Percentiles rank a stretch among this genome's conserved stretches.
These are phyloP conservation scores for Mesocricetus auratus DNA, from an alignment of 2,113 vertebrate species.

Conservation along the genomic window DNA sequence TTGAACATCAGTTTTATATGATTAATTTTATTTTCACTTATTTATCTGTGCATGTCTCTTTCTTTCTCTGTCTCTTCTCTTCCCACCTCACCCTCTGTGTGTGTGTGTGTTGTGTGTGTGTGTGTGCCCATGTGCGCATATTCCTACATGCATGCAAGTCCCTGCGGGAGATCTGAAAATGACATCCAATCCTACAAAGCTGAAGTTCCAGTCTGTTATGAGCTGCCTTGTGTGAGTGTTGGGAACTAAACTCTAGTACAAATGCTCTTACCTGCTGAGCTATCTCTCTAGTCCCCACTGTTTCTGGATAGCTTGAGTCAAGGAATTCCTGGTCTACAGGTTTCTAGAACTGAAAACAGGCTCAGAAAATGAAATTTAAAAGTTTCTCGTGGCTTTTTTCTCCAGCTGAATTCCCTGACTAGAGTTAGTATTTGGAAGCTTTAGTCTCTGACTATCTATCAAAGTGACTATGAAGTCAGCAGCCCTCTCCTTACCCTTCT, in stretches of 20 bases:
- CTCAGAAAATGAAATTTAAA: slow-evolving; percentile 17
- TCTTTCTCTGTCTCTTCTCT: not conserved
- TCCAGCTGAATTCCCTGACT: slow-evolving; percentile 72
- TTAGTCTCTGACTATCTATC: slow-evolving; percentile 55
- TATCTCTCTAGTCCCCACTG: not conserved
- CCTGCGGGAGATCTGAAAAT: no score
- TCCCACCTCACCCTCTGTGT: not conserved
- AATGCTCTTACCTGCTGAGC: not conserved
- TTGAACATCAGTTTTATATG: not conserved
- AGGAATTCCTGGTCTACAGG: not conserved
- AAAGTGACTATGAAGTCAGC: slow-evolving; percentile 49
- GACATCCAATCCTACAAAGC: not conserved
- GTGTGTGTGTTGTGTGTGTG: not conserved
- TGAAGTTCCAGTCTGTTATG: not conserved
- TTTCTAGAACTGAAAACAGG: not conserved
- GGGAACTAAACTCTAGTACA: not conserved
- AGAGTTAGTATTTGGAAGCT: slow-evolving; percentile 58
- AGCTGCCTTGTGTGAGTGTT: not conserved
- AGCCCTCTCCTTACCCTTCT: slow-evolving; percentile 13
- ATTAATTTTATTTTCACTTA: not conserved
- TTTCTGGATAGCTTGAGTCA: not conserved
- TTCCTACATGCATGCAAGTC: no score
- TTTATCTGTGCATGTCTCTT: not conserved
- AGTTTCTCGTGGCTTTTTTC: slow-evolving; percentile 28
- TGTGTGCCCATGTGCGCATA: no score